Evolutionary conservation across 2,113 vertebrate genomes (phyloP).

Genomic region (Lonchura striata): DNA sequence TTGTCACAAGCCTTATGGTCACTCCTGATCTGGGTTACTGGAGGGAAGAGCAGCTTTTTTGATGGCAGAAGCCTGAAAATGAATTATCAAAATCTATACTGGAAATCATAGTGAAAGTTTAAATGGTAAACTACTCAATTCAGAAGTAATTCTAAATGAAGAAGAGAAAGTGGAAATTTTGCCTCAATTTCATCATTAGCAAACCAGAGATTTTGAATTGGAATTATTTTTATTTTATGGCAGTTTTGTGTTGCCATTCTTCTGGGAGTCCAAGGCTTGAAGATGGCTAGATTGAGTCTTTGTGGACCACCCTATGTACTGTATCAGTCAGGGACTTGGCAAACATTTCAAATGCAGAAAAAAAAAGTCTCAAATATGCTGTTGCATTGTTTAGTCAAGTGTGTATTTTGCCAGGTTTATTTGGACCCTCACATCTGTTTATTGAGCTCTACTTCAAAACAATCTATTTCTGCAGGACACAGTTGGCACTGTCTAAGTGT

Average conservation of each 20-base stretch:
- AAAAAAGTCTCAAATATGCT: neutral
- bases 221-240: neutral
- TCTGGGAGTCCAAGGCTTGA: neutral
- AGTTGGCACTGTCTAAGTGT: neutral
- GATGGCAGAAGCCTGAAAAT: neutral
- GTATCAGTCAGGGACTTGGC: neutral
- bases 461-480: conserved; percentile 33
- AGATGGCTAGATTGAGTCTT: neutral
- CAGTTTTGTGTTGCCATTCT: neutral
- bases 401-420: conserved; percentile 17
- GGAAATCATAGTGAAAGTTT: neutral
- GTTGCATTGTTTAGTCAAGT: conserved; percentile 20
- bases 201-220: conserved; percentile 4
- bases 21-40: neutral
- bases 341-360: neutral
- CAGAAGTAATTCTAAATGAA: neutral
- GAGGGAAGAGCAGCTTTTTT: neutral
- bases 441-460: conserved; percentile 35
- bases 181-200: conserved; percentile 1
- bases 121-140: neutral
- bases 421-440: conserved; percentile 5
- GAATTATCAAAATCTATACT: neutral
- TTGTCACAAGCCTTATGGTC: neutral
- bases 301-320: neutral
- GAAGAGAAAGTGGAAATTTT: neutral